Conservation (phyloP, 2,113 vertebrate genomes). For the Pontoporia blainvillei region DNA sequence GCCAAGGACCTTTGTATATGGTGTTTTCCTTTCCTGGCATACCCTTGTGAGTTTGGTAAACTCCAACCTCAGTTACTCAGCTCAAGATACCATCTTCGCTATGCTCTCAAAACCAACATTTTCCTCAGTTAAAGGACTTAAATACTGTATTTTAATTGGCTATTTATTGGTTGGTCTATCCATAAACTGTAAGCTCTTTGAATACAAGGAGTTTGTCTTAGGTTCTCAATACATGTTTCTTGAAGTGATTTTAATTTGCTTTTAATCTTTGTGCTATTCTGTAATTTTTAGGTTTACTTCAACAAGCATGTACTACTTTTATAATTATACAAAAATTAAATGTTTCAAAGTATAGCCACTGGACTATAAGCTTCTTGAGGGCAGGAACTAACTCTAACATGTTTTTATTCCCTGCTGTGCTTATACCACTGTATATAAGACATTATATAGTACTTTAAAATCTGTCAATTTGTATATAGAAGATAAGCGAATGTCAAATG, state of each 20-base stretch:
- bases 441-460: neutral
- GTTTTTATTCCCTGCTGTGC: neutral
- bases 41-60: neutral
- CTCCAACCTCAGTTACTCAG: neutral
- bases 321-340: neutral
- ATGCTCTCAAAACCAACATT: neutral
- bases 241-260: slow-evolving; percentile 23
- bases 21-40: neutral
- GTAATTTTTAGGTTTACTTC: slow-evolving; percentile 14
- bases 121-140: slow-evolving; percentile 2
- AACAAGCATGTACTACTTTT: slow-evolving; percentile 9
- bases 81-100: neutral
- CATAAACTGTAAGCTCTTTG: neutral
- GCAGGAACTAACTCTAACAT: neutral
- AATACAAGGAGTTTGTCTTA: neutral
- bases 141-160: neutral
- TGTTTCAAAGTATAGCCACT: neutral
- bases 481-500: slow-evolving; percentile 28
- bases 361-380: neutral
- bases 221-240: slow-evolving; percentile 5
- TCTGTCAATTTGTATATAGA: slow-evolving; percentile 18
- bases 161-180: neutral
- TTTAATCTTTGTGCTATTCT: neutral
- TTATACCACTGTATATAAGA: neutral
- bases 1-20: neutral